Conservation (phyloP, 2,113 vertebrate genomes). For the Motacilla alba region DNA sequence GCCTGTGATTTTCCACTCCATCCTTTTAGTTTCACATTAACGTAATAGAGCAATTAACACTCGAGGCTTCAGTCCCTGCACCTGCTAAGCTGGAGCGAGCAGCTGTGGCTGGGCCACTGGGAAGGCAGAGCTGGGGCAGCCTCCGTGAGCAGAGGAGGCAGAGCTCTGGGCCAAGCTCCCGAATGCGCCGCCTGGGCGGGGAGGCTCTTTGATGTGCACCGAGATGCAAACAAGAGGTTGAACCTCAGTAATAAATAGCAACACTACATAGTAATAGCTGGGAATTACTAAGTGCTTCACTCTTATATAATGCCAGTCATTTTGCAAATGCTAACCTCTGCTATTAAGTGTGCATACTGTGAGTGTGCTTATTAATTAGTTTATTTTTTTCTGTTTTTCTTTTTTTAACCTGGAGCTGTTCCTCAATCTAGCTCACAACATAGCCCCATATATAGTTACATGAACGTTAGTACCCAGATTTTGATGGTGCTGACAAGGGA, state of each 20-base stretch:
- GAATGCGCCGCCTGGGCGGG: background rate
- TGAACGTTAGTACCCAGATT: background rate
- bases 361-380: background rate
- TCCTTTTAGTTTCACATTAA: slow-evolving; percentile 44
- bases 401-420: slow-evolving; percentile 14
- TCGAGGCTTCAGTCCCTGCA: slow-evolving; percentile 21
- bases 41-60: slow-evolving; percentile 60
- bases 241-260: slow-evolving; percentile 29
- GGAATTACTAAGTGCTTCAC: background rate
- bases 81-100: background rate
- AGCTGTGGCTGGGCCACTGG: background rate
- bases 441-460: background rate
- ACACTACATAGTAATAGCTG: background rate
- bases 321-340: background rate
- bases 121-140: background rate
- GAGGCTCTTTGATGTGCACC: background rate
- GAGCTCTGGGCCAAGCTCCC: background rate
- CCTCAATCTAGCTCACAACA: background rate
- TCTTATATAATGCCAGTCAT: background rate
- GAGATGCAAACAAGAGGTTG: background rate
- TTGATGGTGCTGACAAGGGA: background rate
- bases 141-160: background rate
- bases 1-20: slow-evolving; percentile 36
- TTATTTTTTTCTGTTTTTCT: background rate
- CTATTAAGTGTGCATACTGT: background rate